Conservation (phyloP, 1,140 invertebrate genomes). For the Trypoxylus dichotomus region DNA sequence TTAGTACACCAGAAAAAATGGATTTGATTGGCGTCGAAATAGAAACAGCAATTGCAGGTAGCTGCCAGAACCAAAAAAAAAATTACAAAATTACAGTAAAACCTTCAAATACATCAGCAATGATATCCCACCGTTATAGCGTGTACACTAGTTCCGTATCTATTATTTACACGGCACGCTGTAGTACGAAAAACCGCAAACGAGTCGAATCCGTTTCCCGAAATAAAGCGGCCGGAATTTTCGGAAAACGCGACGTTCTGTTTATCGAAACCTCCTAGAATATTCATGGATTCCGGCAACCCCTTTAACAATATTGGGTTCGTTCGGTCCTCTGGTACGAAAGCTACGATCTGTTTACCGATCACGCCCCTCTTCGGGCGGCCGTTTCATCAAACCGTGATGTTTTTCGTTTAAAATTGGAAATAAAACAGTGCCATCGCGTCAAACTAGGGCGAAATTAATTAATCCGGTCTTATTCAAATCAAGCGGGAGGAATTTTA, state of each 20-base stretch:
- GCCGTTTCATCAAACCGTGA: neutral
- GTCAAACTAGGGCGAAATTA: neutral
- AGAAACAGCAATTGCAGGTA: too few species aligned
- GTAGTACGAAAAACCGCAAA: neutral
- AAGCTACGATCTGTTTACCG: neutral
- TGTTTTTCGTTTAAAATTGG: conserved; percentile 7
- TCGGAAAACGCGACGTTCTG: neutral
- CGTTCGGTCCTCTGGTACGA: neutral
- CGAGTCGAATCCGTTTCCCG: neutral
- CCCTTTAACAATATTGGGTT: conserved; percentile 2
- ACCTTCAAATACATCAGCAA: too few species aligned
- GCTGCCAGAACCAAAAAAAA: too few species aligned
- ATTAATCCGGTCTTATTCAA: conserved; percentile 1
- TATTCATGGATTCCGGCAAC: neutral
- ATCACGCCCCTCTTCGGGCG: neutral
- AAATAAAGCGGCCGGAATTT: neutral
- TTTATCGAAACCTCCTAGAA: neutral
- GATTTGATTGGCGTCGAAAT: too few species aligned
- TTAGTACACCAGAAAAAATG: too few species aligned
- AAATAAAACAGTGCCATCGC: neutral
- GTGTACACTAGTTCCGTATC: neutral
- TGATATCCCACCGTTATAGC: neutral
- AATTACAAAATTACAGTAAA: too few species aligned
- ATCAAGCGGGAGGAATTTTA: neutral
- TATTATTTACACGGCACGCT: neutral